Evolutionary conservation across 2,888 invertebrate genomes (phyloP).

Genomic region (Gymnocheta viridis): DNA sequence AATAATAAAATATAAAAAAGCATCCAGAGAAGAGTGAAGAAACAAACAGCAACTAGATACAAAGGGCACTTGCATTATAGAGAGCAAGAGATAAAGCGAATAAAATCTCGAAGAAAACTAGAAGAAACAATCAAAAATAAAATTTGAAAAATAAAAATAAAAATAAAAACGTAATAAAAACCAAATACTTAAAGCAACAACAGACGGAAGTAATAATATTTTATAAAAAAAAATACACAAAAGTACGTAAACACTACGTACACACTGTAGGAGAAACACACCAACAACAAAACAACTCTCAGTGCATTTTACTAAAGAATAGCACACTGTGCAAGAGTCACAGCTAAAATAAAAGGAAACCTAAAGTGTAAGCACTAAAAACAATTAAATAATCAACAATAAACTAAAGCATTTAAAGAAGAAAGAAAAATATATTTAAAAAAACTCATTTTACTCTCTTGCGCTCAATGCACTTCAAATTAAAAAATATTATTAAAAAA

Average conservation of each 20-base stretch:
- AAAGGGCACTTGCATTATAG: constrained; percentile 64
- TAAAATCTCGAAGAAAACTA: constrained; percentile 51
- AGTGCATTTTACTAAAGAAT: constrained; percentile 57
- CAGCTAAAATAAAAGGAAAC: constrained; percentile 35
- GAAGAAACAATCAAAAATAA: constrained; percentile 37
- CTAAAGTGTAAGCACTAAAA: constrained; percentile 35
- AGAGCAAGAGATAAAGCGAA: constrained; percentile 44
- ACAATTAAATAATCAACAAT: constrained; percentile 48
- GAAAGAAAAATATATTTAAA: constrained; percentile 11
- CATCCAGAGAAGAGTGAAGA: constrained; percentile 63
- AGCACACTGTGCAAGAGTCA: constrained; percentile 24
- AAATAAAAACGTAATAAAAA: constrained; percentile 31
- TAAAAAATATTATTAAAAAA: constrained; percentile 2
- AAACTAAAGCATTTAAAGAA: constrained; percentile 53
- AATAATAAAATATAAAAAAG: constrained; percentile 48
- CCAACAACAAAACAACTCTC: constrained; percentile 39
- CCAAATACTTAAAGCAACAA: constrained; percentile 45
- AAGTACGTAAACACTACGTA: background rate
- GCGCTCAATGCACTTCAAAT: constrained; percentile 47
- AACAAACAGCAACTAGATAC: constrained; percentile 41
- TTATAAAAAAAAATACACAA: constrained; percentile 45
- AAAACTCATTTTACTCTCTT: constrained; percentile 47
- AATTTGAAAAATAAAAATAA: background rate
- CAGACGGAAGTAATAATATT: constrained; percentile 68
- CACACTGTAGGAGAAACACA: constrained; percentile 34